Evolutionary conservation across 2,797 vertebrate species (phyloP).

Genomic region (Discoglossus pictus): DNA sequence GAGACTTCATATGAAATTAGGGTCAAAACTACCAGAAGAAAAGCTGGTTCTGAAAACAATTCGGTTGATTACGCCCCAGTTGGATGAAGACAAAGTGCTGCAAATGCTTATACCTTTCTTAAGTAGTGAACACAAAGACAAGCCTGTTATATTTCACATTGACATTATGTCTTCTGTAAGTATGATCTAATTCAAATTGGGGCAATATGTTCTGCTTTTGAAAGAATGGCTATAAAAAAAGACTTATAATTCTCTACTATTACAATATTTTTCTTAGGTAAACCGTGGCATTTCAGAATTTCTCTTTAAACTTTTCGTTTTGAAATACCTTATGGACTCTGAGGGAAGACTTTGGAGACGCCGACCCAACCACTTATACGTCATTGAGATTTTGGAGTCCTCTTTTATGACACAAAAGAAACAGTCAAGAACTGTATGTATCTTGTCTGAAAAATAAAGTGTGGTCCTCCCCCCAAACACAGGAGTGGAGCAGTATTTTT

Average conservation of each 20-base stretch:
- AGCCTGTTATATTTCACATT: constrained; percentile 85
- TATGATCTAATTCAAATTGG: constrained; percentile 22
- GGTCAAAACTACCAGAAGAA: constrained; percentile 48
- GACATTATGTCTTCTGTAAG: constrained; percentile 92
- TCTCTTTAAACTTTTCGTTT: constrained; percentile 89
- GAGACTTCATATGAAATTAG: constrained; percentile 76
- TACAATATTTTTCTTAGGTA: constrained; percentile 69
- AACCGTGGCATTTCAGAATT: constrained; percentile 84
- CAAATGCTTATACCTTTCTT: constrained; percentile 73
- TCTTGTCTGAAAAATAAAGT: too few relatives aligned
- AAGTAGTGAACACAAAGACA: constrained; percentile 54
- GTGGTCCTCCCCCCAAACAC: too few relatives aligned
- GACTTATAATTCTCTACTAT: neutral
- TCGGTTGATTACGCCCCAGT: constrained; percentile 77
- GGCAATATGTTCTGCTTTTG: too few relatives aligned
- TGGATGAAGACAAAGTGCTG: constrained; percentile 84
- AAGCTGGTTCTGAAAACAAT: constrained; percentile 73
- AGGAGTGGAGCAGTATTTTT: too few relatives aligned
- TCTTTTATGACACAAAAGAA: constrained; percentile 52
- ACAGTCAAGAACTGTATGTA: constrained; percentile 56
- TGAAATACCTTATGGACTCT: constrained; percentile 83
- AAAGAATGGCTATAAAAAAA: too few relatives aligned
- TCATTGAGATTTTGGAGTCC: constrained; percentile 83
- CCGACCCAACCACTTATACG: constrained; percentile 80
- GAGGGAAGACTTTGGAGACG: constrained; percentile 89